phyloP scores from a whole-genome alignment of 2,797 vertebrate species.

The Salmo trutta region DNA sequence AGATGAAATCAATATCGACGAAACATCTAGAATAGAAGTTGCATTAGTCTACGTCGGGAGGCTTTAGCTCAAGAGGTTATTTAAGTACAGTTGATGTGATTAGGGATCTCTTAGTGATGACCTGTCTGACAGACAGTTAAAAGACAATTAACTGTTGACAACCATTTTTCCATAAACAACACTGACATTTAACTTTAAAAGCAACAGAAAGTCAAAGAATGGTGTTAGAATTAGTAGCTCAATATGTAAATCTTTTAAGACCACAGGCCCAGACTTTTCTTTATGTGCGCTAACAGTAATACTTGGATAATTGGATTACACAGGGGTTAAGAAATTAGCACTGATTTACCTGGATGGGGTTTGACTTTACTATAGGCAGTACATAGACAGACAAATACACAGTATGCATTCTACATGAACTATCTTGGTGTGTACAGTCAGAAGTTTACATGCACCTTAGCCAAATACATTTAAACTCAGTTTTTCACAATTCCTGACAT shows the following conservation, averaged over 20 bases:
- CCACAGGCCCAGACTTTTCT: background rate
- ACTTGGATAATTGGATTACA: constrained; percentile 4
- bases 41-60: background rate
- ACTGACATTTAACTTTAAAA: background rate
- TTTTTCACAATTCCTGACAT: too few relatives aligned
- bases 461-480: too few relatives aligned
- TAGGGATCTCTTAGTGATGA: background rate
- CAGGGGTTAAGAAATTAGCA: background rate
- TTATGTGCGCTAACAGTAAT: background rate
- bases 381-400: background rate
- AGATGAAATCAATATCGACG: too few relatives aligned
- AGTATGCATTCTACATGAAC: background rate
- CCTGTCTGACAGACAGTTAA: background rate
- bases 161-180: background rate
- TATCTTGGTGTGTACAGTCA: background rate
- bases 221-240: background rate
- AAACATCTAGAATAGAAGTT: background rate
- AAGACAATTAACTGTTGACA: background rate
- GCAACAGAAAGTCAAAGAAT: background rate
- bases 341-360: background rate
- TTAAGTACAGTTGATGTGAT: constrained; percentile 1
- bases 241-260: background rate
- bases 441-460: too few relatives aligned
- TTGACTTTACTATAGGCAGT: background rate
- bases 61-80: background rate